Base-by-base conservation (phyloP, 2,888 invertebrate species). In the Callyntrura guangdongensis region DNA sequence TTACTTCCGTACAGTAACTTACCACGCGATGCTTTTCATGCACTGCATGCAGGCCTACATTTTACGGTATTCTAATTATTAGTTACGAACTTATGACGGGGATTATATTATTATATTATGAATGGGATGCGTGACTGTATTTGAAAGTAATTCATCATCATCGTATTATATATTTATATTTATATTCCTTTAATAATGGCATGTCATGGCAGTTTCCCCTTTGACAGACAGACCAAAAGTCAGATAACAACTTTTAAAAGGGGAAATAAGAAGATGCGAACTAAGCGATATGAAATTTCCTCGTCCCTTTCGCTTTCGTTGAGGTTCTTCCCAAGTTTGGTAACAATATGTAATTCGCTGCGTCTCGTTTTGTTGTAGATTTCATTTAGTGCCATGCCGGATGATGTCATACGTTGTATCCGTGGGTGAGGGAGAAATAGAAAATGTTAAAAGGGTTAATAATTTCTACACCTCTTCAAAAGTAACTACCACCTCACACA, bases 131-230 rank as follows among this genome's bases (percentile, higher is more conserved):
- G 67, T 67, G 79, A 79, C 81, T 90, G 79, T 27, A 45, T 85
- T 49, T 81, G 72, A 90, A 90, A 90, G 84, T 85, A 86, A 90
- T 90, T 86, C 90, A 90, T 90, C 90, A 90, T 90, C 90, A 85
- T 64, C 36, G 67, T 86, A 79, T 89, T 89, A 77, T 47, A 56
- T 59, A 22, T 49, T n/a, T 4, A 53, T 47, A 67, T 12, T 83
- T 45, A 14, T 67, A 27, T 25, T 49, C 22, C 72, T 22, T 9
- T 27, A 36, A 36, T 36, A 36, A 36, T 36, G 0, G 36, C 25
- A 17, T 85, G 77, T 36, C 20, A 27, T 11, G 47, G 72, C 72
- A 20, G 36, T 79, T 79, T 56, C 79, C 79, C 79, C 56, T 79
- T 59, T 79, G 79, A 79, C 56, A 79, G 79, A 49, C 56, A 27